Base-by-base conservation (phyloP, 2,888 invertebrate genomes). In the Branchellion lobata region DNA sequence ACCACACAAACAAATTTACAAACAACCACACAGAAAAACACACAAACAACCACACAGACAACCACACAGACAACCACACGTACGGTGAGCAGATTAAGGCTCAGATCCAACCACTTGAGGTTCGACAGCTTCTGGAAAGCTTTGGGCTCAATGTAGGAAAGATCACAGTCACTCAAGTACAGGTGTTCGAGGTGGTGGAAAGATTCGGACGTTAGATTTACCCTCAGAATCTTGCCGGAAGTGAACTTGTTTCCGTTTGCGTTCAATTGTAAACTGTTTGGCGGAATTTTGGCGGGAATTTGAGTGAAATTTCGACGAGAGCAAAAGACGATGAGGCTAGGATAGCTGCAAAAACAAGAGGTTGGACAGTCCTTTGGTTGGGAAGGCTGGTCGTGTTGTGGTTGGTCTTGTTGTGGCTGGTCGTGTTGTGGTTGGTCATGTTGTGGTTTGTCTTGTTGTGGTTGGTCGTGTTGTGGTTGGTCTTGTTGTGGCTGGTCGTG, bases 91-190 rank as follows among this genome's bases (percentile, higher is more conserved):
- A 84, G 83, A 82, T 87, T 87, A 79, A 84, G 84, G 68, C 86
- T 86, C 68, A 87, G 82, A 80, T 86, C 86, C 77, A 87, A 81
- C 86, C 85, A 86, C 81, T 84, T 83, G n/a, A 87, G 82, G 34
- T 85, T 84, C n/a, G 81, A 83, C 47, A 86, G 83, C 76, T 86
- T 86, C 27, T 84, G 81, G 80, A 87, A 87, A 14, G 86, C 85
- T n/a, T 53, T 74, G 21, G 84, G 83, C 53, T 84, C 84, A 2
- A 87, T 85, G 11, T 83, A 83, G 79, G 86, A 85, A 51, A 87
- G 81, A 1, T 86, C 86, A 81, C 87, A 87, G 40, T 85, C 85
- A 61, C 85, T 86, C 79, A 87, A 69, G 80, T 86, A 86, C 72
- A 87, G 82, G 80, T 86, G 85, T 79, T 86, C 85, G 73, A 87